A percentile compares a stretch with the other conserved stretches of the same genome.
Evolutionary conservation across 2,113 vertebrate genomes (phyloP).

Genomic region (Corydoras sp.): DNA sequence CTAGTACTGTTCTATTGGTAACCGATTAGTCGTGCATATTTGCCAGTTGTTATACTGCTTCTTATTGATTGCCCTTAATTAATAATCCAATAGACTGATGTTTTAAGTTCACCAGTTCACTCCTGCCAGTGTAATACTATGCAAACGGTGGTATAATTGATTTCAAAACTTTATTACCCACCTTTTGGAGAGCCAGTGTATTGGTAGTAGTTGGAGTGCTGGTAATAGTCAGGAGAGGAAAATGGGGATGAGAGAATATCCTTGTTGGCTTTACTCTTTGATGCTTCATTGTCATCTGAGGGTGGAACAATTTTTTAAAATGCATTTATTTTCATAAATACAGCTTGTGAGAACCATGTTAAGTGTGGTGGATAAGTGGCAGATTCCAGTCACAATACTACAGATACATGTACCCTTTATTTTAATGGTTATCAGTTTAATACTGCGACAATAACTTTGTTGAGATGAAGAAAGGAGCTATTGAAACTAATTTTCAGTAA

Average conservation of each 20-base stretch:
- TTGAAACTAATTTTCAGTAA: no score
- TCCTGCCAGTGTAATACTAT: no score
- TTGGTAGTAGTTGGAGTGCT: slow-evolving; percentile 79
- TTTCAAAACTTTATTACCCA: slow-evolving; percentile 18
- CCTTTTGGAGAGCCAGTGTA: slow-evolving; percentile 80
- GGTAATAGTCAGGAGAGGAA: slow-evolving; percentile 79
- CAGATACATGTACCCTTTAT: neutral
- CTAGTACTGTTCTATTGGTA: no score
- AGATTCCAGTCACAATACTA: neutral
- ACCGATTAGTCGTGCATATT: no score
- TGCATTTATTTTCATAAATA: neutral
- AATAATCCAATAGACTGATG: no score
- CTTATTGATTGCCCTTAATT: no score
- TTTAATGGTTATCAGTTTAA: no score
- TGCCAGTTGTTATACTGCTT: no score
- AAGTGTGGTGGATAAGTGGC: neutral
- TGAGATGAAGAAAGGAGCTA: no score
- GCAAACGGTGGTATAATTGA: neutral
- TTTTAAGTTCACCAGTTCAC: no score
- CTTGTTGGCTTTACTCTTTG: slow-evolving; percentile 81
- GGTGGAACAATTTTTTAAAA: slow-evolving; percentile 20
- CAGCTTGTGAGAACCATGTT: neutral
- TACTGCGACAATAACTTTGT: no score
- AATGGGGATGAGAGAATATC: slow-evolving; percentile 80
- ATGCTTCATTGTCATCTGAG: slow-evolving; percentile 70